These are phyloP conservation scores for Elegia similella DNA, from an alignment of 2,888 invertebrate genomes.

Conservation along the genomic window DNA sequence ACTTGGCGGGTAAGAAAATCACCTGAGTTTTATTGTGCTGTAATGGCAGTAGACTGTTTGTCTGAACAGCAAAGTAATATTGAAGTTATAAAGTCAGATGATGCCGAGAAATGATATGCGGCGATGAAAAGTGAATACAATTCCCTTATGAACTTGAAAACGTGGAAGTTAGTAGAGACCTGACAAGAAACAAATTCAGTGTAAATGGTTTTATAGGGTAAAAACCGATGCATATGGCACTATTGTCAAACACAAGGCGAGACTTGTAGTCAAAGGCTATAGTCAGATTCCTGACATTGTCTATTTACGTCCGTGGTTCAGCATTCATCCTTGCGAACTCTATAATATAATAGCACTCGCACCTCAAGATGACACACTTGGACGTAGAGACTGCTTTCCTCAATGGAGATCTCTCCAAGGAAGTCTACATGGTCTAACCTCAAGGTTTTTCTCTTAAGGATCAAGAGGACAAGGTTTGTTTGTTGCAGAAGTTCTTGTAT, in stretches of 20 bases:
- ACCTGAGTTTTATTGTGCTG: neutral
- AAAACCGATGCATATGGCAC: constrained; percentile 6
- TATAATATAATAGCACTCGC: constrained; percentile 19
- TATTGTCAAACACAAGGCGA: constrained; percentile 10
- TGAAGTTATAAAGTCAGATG: neutral
- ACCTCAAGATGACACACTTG: constrained; percentile 16
- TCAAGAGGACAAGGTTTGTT: neutral
- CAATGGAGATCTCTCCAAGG: constrained; percentile 18
- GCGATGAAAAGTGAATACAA: constrained; percentile 28
- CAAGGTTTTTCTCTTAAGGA: neutral
- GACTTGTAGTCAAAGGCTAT: constrained; percentile 20
- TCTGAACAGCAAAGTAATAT: neutral
- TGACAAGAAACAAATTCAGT: constrained; percentile 7
- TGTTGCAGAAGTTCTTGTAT: neutral
- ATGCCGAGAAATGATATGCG: constrained; percentile 21
- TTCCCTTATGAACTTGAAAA: constrained; percentile 26
- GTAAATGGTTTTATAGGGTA: constrained; percentile 19
- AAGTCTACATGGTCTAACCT: constrained; percentile 17
- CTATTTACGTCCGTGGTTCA: constrained; percentile 20
- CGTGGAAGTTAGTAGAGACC: constrained; percentile 27
- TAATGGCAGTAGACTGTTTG: neutral
- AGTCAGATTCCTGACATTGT: constrained; percentile 15
- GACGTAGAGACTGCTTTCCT: constrained; percentile 20
- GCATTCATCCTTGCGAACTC: constrained; percentile 13
- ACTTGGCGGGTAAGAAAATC: neutral